A percentile compares a stretch with the other conserved stretches of the same genome.
These are phyloP conservation scores for Macaca mulatta DNA, from an alignment of 2,113 vertebrate genomes.

Conservation along the genomic window DNA sequence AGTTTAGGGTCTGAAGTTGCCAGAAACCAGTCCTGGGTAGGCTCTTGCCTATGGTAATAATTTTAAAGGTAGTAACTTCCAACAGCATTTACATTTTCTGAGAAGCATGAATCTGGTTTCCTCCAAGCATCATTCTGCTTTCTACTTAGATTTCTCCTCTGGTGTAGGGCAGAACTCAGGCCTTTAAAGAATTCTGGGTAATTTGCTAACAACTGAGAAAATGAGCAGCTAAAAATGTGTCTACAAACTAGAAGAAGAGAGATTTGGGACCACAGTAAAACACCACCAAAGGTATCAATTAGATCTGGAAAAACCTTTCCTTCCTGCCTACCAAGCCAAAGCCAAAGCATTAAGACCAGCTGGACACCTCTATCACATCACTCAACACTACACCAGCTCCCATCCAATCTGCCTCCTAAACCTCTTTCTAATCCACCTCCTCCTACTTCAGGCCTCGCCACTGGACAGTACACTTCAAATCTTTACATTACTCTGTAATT, in stretches of 20 bases:
- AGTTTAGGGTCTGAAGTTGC: background rate
- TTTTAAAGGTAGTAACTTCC: constrained; percentile 20
- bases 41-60: background rate
- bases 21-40: background rate
- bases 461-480: background rate
- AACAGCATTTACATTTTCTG: background rate
- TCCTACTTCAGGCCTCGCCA: background rate
- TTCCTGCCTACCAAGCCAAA: background rate
- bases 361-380: background rate
- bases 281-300: background rate
- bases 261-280: background rate
- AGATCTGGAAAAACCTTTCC: background rate
- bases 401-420: background rate
- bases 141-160: background rate
- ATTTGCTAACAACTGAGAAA: constrained; percentile 30
- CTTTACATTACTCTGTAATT: background rate
- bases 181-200: constrained; percentile 12
- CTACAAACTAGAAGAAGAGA: background rate
- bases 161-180: background rate
- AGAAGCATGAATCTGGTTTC: constrained; percentile 22
- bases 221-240: background rate
- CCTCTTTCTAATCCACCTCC: background rate
- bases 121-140: background rate
- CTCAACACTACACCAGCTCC: background rate
- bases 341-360: background rate